Conservation (phyloP, 2,888 invertebrate genomes). For the Tanytarsus gracilentus region DNA sequence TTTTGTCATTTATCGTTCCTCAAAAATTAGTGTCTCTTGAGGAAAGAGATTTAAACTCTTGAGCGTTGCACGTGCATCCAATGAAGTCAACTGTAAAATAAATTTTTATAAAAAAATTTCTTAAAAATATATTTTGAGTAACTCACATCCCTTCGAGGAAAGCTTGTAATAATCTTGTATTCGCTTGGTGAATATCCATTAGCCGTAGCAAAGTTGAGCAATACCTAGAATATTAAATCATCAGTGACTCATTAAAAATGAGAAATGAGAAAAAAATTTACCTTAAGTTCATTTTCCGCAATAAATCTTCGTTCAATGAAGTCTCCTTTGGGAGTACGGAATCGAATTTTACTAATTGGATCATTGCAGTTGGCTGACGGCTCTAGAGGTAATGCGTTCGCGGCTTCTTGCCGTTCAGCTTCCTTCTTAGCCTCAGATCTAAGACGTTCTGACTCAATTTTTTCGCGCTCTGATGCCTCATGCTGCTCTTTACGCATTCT, state of each 20-base stretch:
- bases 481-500: constrained; percentile 68
- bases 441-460: constrained; percentile 59
- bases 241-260: constrained; percentile 10
- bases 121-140: not conserved
- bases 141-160: constrained; percentile 93
- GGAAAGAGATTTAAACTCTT: constrained; percentile 77
- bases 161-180: constrained; percentile 86
- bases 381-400: constrained; percentile 62
- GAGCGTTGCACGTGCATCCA: constrained; percentile 67
- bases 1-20: constrained; percentile 69
- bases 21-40: constrained; percentile 90
- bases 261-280: constrained; percentile 33
- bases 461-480: constrained; percentile 35
- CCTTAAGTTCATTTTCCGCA: constrained; percentile 49
- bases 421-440: constrained; percentile 67
- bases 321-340: constrained; percentile 71
- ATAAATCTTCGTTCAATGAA: constrained; percentile 70
- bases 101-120: constrained; percentile 6
- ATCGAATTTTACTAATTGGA: constrained; percentile 60
- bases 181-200: constrained; percentile 80
- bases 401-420: constrained; percentile 49
- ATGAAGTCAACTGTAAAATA: constrained; percentile 60
- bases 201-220: constrained; percentile 80
- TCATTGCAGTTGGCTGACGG: constrained; percentile 43
- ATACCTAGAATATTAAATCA: constrained; percentile 42